phyloP scores from a whole-genome alignment of 2,888 invertebrate species.

The Theretra japonica region DNA sequence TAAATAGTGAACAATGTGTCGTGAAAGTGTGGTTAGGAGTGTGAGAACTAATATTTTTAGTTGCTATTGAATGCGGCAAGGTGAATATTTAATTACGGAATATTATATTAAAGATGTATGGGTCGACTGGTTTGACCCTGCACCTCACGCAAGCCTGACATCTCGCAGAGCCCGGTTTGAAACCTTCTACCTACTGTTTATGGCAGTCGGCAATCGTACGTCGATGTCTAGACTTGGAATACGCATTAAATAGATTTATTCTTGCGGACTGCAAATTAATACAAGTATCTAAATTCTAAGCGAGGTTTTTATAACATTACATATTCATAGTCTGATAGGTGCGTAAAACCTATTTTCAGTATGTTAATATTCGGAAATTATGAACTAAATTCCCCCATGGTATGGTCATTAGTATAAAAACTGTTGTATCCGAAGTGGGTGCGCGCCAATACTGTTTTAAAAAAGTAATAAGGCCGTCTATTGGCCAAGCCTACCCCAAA shows the following conservation, averaged over 20 bases:
- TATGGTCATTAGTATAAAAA: no score
- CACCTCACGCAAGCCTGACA: constrained; percentile 39
- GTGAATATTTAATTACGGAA: constrained; percentile 34
- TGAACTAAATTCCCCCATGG: no score
- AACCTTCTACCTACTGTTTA: constrained; percentile 49
- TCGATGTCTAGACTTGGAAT: constrained; percentile 21
- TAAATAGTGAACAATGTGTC: constrained; percentile 35
- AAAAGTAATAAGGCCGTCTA: no score
- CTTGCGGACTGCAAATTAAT: background rate
- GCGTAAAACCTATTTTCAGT: no score
- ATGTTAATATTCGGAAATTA: no score
- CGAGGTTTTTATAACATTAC: no score
- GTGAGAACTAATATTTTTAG: constrained; percentile 34
- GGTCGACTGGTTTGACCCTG: constrained; percentile 51
- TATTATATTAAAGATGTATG: constrained; percentile 34
- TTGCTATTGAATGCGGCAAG: constrained; percentile 35
- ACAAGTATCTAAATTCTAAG: background rate
- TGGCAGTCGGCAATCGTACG: constrained; percentile 20
- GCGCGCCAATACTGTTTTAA: no score
- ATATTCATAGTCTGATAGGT: no score
- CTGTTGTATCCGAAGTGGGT: no score
- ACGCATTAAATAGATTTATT: constrained; percentile 6
- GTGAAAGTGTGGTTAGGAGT: constrained; percentile 72
- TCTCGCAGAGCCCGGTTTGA: constrained; percentile 55
- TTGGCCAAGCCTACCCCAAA: background rate